Conservation (phyloP, 2,113 vertebrate species). For the Semnornis frantzii region DNA sequence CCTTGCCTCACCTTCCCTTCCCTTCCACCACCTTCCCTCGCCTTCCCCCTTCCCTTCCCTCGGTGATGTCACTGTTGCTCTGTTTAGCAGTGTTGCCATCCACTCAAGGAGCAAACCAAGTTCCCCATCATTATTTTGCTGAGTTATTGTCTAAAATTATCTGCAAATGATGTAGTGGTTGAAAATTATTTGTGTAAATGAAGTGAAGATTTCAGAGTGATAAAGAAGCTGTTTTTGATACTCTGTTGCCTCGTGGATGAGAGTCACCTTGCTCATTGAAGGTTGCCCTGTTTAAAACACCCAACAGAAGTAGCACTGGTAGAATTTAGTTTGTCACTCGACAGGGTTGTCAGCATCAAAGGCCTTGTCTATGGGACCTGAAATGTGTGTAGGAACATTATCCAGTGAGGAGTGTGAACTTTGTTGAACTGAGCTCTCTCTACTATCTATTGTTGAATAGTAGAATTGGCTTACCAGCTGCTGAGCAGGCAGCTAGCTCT, state of each 20-base stretch:
- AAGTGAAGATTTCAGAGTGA: neutral
- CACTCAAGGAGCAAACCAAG: neutral
- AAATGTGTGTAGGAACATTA: neutral
- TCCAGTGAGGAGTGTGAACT: neutral
- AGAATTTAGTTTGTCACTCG: constrained; percentile 20
- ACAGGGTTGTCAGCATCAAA: constrained; percentile 1
- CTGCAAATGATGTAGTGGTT: neutral
- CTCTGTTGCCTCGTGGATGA: neutral
- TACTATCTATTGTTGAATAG: neutral
- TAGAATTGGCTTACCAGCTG: neutral
- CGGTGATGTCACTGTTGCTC: too few relatives aligned
- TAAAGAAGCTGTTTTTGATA: neutral
- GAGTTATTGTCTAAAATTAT: neutral
- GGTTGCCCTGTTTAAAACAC: neutral
- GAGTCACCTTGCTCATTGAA: neutral
- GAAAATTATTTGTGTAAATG: neutral
- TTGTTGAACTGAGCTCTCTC: neutral
- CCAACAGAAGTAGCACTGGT: neutral
- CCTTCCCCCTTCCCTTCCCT: too few relatives aligned
- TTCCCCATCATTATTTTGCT: neutral
- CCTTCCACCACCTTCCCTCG: too few relatives aligned
- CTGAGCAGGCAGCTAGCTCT: neutral
- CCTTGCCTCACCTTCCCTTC: too few relatives aligned
- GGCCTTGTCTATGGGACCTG: neutral
- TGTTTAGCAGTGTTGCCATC: neutral